Conservation (phyloP, 30 jellyfish, hydroid and myxozoan genomes). For the Calvadosia cruxmelitensis region DNA sequence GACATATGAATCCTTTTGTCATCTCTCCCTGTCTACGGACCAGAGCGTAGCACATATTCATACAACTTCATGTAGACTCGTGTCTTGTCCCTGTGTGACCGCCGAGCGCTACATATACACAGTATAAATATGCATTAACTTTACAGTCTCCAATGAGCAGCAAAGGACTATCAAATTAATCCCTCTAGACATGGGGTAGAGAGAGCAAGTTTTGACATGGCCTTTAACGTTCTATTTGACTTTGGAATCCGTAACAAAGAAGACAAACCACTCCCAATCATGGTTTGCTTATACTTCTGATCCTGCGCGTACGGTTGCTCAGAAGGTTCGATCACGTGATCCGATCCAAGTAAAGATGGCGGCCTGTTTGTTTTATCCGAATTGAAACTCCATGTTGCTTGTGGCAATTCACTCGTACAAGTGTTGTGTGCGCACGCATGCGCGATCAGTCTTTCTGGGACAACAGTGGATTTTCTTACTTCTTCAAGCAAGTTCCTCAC, state of each 20-base stretch:
- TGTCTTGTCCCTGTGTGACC: no score
- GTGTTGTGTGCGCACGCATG: constrained; percentile 58
- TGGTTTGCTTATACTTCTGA: not conserved
- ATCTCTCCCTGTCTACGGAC: no score
- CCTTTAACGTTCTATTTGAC: not conserved
- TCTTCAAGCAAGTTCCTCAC: constrained; percentile 40
- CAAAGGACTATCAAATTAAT: no score
- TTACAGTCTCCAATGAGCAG: no score
- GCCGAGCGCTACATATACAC: no score
- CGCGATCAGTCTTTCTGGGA: constrained; percentile 45
- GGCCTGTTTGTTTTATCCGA: not conserved
- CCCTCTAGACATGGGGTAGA: constrained; percentile 1
- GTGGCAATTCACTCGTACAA: not conserved
- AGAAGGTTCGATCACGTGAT: not conserved
- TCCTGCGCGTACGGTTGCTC: not conserved
- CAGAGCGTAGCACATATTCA: no score
- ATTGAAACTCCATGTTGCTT: not conserved
- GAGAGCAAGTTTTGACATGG: not conserved
- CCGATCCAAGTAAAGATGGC: not conserved
- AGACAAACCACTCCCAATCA: not conserved
- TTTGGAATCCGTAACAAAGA: not conserved
- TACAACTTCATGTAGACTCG: no score
- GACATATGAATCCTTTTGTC: no score
- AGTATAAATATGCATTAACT: no score
- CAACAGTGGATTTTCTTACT: constrained; percentile 45